Evolutionary conservation across 2,888 invertebrate genomes (phyloP), one percentile per base, ranked within the genome.

Genomic region (Himalopsyche tibetana): DNA sequence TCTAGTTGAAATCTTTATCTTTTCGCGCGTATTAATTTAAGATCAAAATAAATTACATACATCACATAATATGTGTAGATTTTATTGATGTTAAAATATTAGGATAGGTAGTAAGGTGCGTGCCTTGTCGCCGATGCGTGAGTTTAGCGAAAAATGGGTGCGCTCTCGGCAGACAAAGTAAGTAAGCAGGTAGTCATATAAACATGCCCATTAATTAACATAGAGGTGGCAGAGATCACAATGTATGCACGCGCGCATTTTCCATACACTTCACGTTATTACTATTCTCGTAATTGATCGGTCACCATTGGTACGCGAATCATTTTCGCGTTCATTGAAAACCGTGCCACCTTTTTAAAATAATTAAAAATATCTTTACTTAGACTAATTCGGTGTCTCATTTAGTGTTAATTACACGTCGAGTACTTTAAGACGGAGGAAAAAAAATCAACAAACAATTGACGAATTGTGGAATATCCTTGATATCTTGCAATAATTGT

Each of bases 151-250:
- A 38, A 74, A 74, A 28, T 74, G 74, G 74, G 74, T 74, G 74
- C 74, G 74, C 38, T 74, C 74, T 74, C 38, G 38, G 74, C 74
- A 74, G 74, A 36, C 51, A 36, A 74, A 74, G 74, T 74, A 74
- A 74, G 74, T 74, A 28, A 74, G 74, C 74, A 74, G 74, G 74
- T 36, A 74, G 36, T 38, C 74, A 74, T 74, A 36, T 28, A 74
- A 38, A 74, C 74, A 74, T 28, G 74, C 74, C 74, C 74, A 74
- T 74, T 74, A 74, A 74, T 74, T 74, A 74, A 74, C 74, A 74
- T 74, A 74, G 74, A 74, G 74, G 74, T 74, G 74, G 74, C 74
- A 36, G 74, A 74, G 74, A 74, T 74, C 74, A 74, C 74, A 74
- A 74, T 74, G 74, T 74, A 38, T 74, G 74, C 74, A 74, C 74